phyloP scores from a whole-genome alignment of 1,140 invertebrate genomes.

The Mycetomoellerius zeteki region DNA sequence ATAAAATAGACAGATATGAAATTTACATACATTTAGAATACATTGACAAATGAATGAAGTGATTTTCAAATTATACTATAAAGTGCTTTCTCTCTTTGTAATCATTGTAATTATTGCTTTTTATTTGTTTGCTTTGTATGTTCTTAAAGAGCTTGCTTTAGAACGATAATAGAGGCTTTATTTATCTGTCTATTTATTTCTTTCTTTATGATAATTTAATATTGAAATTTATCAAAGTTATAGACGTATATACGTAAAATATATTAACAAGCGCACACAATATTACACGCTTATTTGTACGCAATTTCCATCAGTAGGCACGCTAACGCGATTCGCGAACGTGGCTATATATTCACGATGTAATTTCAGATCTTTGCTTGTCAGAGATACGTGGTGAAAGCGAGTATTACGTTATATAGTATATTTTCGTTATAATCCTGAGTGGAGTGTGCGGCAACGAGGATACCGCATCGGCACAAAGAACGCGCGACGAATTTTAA shows the following conservation, averaged over 20 bases:
- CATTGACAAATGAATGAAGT: neutral
- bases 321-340: neutral
- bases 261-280: neutral
- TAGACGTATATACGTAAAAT: neutral
- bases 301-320: neutral
- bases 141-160: too few relatives aligned
- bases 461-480: neutral
- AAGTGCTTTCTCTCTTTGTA: neutral
- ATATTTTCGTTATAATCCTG: constrained; percentile 40
- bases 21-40: neutral
- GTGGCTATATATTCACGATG: constrained; percentile 52
- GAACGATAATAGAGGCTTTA: too few relatives aligned
- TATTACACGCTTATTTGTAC: neutral
- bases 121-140: too few relatives aligned
- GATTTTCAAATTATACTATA: neutral
- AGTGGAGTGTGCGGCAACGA: neutral
- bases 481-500: neutral
- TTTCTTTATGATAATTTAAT: neutral
- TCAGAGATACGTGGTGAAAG: constrained; percentile 58
- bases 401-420: neutral
- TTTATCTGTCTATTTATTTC: too few relatives aligned
- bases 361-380: constrained; percentile 76
- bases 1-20: neutral
- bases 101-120: too few relatives aligned
- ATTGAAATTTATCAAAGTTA: neutral